These are phyloP conservation scores for Diuraphis noxia DNA, from an alignment of 1,140 invertebrate genomes.

Conservation along the genomic window DNA sequence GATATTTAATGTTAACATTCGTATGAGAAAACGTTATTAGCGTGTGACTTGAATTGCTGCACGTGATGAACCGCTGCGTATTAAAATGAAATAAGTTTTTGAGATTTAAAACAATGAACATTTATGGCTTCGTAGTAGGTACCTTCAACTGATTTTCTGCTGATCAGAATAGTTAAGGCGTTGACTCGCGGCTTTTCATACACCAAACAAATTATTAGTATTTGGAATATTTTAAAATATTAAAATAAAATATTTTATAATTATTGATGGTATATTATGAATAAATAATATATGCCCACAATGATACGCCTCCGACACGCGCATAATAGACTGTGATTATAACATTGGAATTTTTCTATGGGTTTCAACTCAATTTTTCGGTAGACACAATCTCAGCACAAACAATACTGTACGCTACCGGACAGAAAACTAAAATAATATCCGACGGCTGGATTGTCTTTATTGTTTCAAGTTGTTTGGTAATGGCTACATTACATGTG, in stretches of 20 bases:
- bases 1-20: neutral
- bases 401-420: neutral
- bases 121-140: neutral
- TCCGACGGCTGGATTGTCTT: neutral
- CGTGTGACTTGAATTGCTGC: neutral
- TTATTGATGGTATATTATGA: neutral
- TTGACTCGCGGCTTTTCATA: no score
- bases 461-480: conserved; percentile 18
- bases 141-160: no score
- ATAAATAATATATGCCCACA: neutral
- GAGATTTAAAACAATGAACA: neutral
- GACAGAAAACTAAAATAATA: neutral
- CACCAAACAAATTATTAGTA: no score
- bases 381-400: neutral
- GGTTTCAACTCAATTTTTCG: neutral
- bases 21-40: neutral
- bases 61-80: neutral
- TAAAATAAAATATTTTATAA: no score
- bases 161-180: no score
- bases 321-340: neutral
- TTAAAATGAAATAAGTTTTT: neutral
- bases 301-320: neutral
- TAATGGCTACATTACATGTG: neutral
- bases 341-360: neutral
- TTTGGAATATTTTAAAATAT: neutral